Percentiles rank a stretch among this genome's conserved stretches.
phyloP scores from a whole-genome alignment of 2,113 vertebrate species.

The Vidua macroura region DNA sequence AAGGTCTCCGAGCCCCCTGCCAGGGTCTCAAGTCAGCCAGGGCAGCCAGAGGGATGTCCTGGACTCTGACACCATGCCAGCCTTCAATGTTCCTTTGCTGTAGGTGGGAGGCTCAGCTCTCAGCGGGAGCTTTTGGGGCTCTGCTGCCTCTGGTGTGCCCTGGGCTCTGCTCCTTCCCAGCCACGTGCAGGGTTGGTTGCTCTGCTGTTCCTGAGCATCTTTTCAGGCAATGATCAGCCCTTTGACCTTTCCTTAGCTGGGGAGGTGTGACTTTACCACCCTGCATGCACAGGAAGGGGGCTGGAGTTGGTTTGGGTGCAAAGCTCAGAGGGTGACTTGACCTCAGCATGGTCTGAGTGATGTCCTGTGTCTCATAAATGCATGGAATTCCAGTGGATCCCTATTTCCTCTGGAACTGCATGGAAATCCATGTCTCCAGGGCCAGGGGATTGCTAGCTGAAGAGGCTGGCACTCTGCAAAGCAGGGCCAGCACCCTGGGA shows the following conservation, averaged over 20 bases:
- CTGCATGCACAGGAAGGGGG: not conserved
- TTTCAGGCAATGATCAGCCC: not conserved
- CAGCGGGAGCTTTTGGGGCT: too few relatives aligned
- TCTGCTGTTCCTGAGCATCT: not conserved
- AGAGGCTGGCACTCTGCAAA: not conserved
- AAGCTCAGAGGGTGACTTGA: not conserved
- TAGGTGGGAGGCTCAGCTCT: not conserved
- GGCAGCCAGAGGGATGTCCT: too few relatives aligned
- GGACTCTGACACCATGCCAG: not conserved
- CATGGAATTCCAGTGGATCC: not conserved
- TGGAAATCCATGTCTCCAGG: not conserved
- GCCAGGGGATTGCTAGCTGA: not conserved
- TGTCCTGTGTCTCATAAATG: accelerated
- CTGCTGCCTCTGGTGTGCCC: too few relatives aligned
- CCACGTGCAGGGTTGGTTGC: not conserved
- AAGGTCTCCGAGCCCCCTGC: too few relatives aligned
- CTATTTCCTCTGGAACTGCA: not conserved
- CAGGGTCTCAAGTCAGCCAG: too few relatives aligned
- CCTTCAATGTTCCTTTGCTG: not conserved
- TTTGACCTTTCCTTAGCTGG: not conserved
- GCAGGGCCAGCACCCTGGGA: not conserved
- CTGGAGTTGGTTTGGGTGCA: not conserved
- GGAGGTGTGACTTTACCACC: not conserved
- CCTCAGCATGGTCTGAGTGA: accelerated
- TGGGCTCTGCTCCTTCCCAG: not conserved